Conservation (phyloP, 2,888 invertebrate genomes). For the Pocota personata region DNA sequence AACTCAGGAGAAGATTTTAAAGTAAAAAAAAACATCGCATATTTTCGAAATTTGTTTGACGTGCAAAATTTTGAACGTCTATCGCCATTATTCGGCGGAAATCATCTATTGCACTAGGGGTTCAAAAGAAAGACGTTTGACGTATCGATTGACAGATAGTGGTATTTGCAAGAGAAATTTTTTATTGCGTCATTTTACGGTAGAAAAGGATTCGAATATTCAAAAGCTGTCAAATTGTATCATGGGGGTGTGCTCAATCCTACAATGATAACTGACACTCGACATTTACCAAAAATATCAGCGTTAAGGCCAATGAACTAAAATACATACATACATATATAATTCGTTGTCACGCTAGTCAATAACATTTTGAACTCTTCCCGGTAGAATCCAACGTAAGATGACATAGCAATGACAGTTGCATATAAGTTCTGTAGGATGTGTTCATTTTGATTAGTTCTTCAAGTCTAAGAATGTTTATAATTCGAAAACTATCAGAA, state of each 20-base stretch:
- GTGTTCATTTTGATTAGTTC: too few species aligned
- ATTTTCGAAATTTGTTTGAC: background rate
- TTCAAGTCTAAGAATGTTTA: too few species aligned
- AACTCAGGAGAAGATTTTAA: background rate
- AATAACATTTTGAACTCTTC: background rate
- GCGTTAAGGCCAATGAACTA: background rate
- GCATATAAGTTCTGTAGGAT: background rate
- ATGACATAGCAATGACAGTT: too few species aligned
- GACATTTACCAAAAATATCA: background rate
- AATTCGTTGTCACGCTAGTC: background rate
- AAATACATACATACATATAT: too few species aligned
- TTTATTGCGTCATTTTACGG: background rate
- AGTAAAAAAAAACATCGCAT: background rate
- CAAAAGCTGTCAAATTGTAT: background rate
- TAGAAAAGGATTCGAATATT: background rate
- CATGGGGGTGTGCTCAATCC: background rate
- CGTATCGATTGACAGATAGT: background rate
- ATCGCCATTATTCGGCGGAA: background rate
- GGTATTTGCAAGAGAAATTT: background rate
- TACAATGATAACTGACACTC: background rate
- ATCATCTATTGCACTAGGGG: background rate
- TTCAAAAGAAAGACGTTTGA: background rate
- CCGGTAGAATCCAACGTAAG: too few species aligned
- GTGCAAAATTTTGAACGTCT: background rate
- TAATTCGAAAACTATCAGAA: too few species aligned